A percentile compares a stretch with the other conserved stretches of the same genome.
These are phyloP conservation scores for Entelurus aequoreus DNA, from an alignment of 2,113 vertebrate genomes.

Conservation along the genomic window DNA sequence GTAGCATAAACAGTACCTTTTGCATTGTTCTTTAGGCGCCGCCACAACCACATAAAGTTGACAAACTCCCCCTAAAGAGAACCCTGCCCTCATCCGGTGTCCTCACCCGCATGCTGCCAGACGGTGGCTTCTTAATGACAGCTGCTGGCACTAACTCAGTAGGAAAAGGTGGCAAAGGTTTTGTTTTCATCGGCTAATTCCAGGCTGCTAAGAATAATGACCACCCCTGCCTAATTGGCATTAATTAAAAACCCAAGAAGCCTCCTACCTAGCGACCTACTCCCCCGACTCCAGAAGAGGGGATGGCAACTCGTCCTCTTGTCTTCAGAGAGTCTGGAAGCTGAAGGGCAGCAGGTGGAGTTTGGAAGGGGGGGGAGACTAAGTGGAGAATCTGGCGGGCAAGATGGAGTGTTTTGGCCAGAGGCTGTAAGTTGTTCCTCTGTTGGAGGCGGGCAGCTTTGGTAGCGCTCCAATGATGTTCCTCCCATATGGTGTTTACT, in stretches of 20 bases:
- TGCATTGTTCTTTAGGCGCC: no score
- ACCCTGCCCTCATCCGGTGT: conserved; percentile 26
- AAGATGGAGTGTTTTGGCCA: conserved; percentile 23
- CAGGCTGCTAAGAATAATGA: conserved; percentile 66
- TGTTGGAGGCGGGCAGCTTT: conserved; percentile 39
- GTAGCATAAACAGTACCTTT: no score
- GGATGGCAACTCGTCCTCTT: conserved; percentile 19
- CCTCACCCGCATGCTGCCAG: conserved; percentile 50
- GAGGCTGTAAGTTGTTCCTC: conserved; percentile 20
- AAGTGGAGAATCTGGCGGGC: conserved; percentile 31
- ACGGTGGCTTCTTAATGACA: conserved; percentile 52
- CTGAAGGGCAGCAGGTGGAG: conserved; percentile 51
- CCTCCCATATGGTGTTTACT: conserved; percentile 68
- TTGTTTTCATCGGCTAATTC: conserved; percentile 68
- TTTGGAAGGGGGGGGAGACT: conserved; percentile 20
- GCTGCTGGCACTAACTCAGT: conserved; percentile 54
- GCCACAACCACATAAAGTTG: no score
- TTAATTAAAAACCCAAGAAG: conserved; percentile 64
- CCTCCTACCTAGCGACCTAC: conserved; percentile 30
- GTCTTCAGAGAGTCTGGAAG: conserved; percentile 16
- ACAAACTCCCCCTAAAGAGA: background rate
- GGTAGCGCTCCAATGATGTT: conserved; percentile 46
- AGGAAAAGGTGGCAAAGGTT: conserved; percentile 43
- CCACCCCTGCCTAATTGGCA: conserved; percentile 59
- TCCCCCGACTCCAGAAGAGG: conserved; percentile 30